Evolutionary conservation across 2,888 invertebrate genomes (phyloP), one percentile per base, ranked within the genome.

Genomic region (Trissolcus japonicus): DNA sequence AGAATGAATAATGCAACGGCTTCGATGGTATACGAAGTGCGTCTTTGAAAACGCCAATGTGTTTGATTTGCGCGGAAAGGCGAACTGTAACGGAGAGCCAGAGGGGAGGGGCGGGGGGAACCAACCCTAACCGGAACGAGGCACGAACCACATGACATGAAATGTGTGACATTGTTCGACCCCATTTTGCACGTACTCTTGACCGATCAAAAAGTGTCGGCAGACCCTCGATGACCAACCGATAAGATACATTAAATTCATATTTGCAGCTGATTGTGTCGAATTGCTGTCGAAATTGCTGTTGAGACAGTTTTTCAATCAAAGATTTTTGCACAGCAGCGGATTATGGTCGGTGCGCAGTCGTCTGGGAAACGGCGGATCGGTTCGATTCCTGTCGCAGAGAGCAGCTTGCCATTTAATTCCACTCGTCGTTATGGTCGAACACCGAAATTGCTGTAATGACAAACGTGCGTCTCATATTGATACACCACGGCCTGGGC

Each of bases 401-500:
- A 29, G 13, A 11, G 61, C 43, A 21, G 46, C 46, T 11, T 43
- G 46, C 40, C 25, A 56, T 60, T 73, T 73, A 73, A 61, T 73
- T 73, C 66, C 17, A 60, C 21, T 66, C 66, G 56, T 66, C 73
- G 73, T 73, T 73, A 51, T 19, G 63, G 46, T 66, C 56, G 50
- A 66, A 73, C 73, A 67, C 62, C 67, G 19, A 74, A 74, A 74
- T 74, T 62, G 66, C 67, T 74, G 74, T 74, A 74, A 74, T 74
- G 74, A 67, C 74, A 59, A 74, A 74, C 74, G 74, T 74, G 67
- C 74, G 51, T 53, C 55, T 67, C 29, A 74, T 74, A 74, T 74
- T 74, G 74, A 74, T 60, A 43, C 17, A 29, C 16, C 4, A 0
- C 25, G 25, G 6, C 25, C 4, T 25, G 25, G 19, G 46, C 55